Evolutionary conservation across 2,888 invertebrate species (phyloP), one percentile per base, ranked within the genome.

Genomic region (Callyntrura guangdongensis): DNA sequence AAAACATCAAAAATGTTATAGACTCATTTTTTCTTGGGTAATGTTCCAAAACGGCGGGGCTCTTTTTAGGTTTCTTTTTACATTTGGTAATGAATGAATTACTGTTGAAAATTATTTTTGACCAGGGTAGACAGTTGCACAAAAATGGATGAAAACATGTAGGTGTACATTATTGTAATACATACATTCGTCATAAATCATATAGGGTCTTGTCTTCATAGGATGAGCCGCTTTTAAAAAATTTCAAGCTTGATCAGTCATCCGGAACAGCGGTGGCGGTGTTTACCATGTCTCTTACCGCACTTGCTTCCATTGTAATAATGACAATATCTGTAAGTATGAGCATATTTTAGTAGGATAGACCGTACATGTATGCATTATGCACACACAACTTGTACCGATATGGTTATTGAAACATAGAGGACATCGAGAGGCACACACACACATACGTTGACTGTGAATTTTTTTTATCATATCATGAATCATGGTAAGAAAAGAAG

Each of bases 171-270:
- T 8, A 59, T 59, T 5, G 8, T 17, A 59, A 59, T 59, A 22
- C 17, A 22, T 20, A 64, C 17, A 17, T 11, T 5, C 11, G 20
- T 22, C 20, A 77, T 77, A 25, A 56, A 53, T 47, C 49, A 47
- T 74, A 25, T 36, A 36, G 45, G 25, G 11, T 12, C 36, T 87
- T 74, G 25, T 77, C 69, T 77, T 77, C 45, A 47, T 27, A 81
- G 17, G 45, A 77, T 27, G 12, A 84, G 22, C 49, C 74, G 49
- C 53, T 77, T 49, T 77, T 49, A 14, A 56, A 84, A 83, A 85
- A 87, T 56, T 81, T 87, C 25, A 81, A 56, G 87, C 81, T 53
- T 87, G 87, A 53, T 64, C 69, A 87, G 69, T 69, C 87, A 85
- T 85, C 85, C 49, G 27, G 49, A 79, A 87, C 81, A n/a, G 27